Evolutionary conservation across 1,140 invertebrate genomes (phyloP), one percentile per base, ranked within the genome.

Genomic region (Saxidomus purpurata): DNA sequence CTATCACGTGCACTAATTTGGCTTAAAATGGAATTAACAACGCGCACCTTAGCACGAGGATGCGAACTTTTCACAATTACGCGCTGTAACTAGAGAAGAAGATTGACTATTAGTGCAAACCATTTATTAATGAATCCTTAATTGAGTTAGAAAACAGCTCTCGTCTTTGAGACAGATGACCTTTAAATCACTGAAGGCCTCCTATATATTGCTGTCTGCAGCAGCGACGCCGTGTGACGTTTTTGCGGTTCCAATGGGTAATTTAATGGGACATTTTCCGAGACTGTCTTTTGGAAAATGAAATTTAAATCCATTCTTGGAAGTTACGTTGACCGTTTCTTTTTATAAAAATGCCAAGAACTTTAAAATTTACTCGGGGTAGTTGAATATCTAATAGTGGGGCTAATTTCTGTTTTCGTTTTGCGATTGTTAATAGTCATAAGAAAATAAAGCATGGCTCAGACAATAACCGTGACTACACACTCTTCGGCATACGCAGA

Each of bases 91-190:
- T 36, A 11, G 28, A 6, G 76, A 71, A 31, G 28, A 55, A 79
- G 47, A 88, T 88, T 88, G 74, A 88, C 76, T 77, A 88, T 88
- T 88, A 88, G 76, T 81, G 31, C 77, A 47, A 61, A 22, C n/a
- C 38, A 36, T 79, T 79, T 88, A 79, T 81, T 88, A 88, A 88
- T 88, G 86, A 88, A 88, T 71, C 86, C 36, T 17, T 71, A 88
- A 88, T 88, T 81, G 86, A 88, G 43, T 88, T 88, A 88, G 76
- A 88, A 81, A 88, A 81, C 77, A 81, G 82, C 77, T 47, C 86
- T 19, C n/a, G 52, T 81, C 31, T 36, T 8, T 15, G 25, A 31
- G 59, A 34, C 47, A 22, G 25, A 34, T 71, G 74, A 88, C 86
- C 86, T 88, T 88, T 81, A 88, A 88, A 88, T 88, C 86, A 88